Percentiles rank a stretch among this genome's conserved stretches.
These are phyloP conservation scores for Sarotherodon lohbergeri DNA, from an alignment of 2,113 vertebrate genomes.

Conservation along the genomic window DNA sequence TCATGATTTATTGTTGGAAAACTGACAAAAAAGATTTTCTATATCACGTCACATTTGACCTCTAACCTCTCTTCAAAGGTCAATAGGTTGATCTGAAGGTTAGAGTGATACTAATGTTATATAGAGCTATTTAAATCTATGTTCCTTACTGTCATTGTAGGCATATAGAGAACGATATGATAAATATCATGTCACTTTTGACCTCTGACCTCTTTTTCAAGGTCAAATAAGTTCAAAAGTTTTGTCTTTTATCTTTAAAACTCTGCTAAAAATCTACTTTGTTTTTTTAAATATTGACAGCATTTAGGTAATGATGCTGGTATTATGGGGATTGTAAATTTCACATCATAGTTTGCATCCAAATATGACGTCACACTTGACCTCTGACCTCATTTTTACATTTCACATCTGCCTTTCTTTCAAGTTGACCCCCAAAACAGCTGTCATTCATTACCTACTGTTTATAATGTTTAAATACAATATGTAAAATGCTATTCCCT, in stretches of 20 bases:
- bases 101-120: neutral
- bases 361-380: neutral
- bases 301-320: neutral
- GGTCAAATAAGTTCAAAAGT: neutral
- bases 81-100: neutral
- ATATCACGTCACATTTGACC: neutral
- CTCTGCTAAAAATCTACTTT: neutral
- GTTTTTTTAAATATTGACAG: neutral
- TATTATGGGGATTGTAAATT: neutral
- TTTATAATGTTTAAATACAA: neutral
- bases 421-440: neutral
- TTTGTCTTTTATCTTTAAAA: neutral
- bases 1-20: neutral
- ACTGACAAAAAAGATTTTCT: neutral
- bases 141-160: neutral
- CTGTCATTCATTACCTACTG: neutral
- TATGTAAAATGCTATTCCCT: neutral
- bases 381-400: neutral
- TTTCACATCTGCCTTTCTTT: neutral
- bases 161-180: neutral
- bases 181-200: neutral
- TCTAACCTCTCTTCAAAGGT: neutral
- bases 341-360: neutral
- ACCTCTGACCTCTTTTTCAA: neutral
- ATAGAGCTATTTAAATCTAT: neutral